Base-by-base conservation (phyloP, 2,888 invertebrate species). In the Hypsopygia costalis region DNA sequence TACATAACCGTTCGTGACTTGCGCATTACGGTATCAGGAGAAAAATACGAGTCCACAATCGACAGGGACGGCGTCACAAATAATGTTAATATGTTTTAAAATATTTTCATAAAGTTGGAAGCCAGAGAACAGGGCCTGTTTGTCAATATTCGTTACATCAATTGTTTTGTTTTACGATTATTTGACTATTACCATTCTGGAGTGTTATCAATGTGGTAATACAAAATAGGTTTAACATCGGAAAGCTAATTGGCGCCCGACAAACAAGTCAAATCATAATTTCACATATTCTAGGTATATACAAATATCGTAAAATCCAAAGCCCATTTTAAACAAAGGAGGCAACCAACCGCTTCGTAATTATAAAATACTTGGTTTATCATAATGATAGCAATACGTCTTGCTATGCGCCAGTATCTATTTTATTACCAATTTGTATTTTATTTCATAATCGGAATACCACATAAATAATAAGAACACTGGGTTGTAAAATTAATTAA, bases 1-100 rank as follows among this genome's bases (percentile, higher is more conserved):
- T 87, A 85, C 82, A 85, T 87, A 87, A 88, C 85, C 80, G 78
- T 76, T 86, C 88, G 88, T 88, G 88, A 87, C 87, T 83, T 58
- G 81, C 80, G 82, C 86, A 88, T 88, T 88, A 87, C 82, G 81
- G 85, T 81, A 83, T 77, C 75, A 63, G 54, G 72, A 74, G 76
- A 81, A 85, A 85, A 86, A 85, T 81, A 81, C 73, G 62, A 69
- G 69, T 61, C 65, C 67, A 62, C 60, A 62, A 52, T 50, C 56
- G 42, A 53, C 76, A 76, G 77, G 62, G 65, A 49, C 62, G 71
- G 57, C 3, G 4, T 16, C 16, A 3, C 16, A 16, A 16, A 16
- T 16, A 3, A 16, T 16, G 16, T 16, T 3, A 16, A 3, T 16
- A 16, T 16, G 16, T 16, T 3, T 16, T 4, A 71, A 51, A 22